phyloP scores from a whole-genome alignment of 2,797 vertebrate genomes.

The Hippopotamyrus pictus region DNA sequence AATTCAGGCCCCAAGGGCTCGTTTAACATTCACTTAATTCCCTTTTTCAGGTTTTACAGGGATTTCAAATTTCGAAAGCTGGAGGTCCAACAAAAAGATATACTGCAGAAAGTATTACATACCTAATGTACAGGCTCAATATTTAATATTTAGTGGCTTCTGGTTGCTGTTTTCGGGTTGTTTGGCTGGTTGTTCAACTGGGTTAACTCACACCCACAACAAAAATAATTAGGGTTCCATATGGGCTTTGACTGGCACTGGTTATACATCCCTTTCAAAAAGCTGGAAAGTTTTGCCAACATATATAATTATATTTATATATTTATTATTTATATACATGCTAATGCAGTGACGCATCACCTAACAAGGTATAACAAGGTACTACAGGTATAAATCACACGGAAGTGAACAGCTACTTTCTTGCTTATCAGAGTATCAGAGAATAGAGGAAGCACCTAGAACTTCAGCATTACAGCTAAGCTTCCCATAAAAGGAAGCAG shows the following conservation, averaged over 20 bases:
- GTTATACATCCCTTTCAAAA: background rate
- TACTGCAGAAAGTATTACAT: background rate
- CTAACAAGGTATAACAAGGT: background rate
- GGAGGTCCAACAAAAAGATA: background rate
- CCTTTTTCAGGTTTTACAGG: background rate
- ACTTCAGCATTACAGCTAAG: background rate
- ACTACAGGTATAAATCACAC: background rate
- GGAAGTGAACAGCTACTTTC: background rate
- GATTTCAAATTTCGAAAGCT: background rate
- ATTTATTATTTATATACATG: background rate
- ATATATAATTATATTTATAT: background rate
- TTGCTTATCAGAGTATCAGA: background rate
- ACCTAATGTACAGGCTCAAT: background rate
- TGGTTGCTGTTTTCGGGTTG: background rate
- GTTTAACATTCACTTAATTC: constrained; percentile 1
- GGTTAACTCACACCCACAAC: background rate
- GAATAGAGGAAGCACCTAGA: background rate
- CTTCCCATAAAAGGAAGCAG: background rate
- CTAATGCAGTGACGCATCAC: background rate
- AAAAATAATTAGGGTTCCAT: background rate
- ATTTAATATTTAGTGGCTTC: background rate
- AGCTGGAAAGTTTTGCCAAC: background rate
- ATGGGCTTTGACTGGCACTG: background rate
- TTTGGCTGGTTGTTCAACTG: background rate
- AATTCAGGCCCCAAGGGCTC: background rate